Conservation (phyloP, 2,888 invertebrate genomes). For the Dicycla oo region DNA sequence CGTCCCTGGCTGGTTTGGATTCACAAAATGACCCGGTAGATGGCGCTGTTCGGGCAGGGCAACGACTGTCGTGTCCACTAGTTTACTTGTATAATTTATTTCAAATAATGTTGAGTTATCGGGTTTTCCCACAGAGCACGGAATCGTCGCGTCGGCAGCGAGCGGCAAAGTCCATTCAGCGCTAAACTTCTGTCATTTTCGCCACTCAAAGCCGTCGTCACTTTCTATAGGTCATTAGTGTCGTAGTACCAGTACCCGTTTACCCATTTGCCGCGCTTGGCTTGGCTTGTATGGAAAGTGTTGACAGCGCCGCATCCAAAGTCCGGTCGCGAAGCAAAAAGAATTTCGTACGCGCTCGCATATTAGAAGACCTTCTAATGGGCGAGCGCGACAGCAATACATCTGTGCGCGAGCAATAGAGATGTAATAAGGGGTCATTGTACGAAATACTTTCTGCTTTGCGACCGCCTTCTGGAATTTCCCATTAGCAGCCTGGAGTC, state of each 20-base stretch:
- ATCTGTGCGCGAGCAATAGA: no score
- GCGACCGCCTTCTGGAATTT: not conserved
- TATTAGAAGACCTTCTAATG: no score
- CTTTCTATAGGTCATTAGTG: no score
- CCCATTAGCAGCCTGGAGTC: not conserved
- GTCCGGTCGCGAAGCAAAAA: no score
- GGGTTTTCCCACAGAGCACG: not conserved
- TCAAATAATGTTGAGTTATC: not conserved
- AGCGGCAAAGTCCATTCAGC: not conserved
- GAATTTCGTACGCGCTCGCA: no score
- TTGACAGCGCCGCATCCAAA: no score
- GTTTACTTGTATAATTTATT: not conserved
- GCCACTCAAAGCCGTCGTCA: not conserved
- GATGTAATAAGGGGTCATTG: no score
- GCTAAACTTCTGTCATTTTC: not conserved
- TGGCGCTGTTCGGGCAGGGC: not conserved
- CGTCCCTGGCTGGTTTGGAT: not conserved
- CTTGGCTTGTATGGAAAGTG: not conserved
- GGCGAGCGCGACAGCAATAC: no score
- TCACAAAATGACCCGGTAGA: not conserved
- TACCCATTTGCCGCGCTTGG: not conserved
- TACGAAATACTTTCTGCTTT: no score
- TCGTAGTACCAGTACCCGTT: no score
- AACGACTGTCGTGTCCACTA: no score
- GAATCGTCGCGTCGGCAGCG: not conserved